Evolutionary conservation across 2,888 invertebrate species (phyloP), one percentile per base, ranked within the genome.

Genomic region (Linnaemya tessellans): DNA sequence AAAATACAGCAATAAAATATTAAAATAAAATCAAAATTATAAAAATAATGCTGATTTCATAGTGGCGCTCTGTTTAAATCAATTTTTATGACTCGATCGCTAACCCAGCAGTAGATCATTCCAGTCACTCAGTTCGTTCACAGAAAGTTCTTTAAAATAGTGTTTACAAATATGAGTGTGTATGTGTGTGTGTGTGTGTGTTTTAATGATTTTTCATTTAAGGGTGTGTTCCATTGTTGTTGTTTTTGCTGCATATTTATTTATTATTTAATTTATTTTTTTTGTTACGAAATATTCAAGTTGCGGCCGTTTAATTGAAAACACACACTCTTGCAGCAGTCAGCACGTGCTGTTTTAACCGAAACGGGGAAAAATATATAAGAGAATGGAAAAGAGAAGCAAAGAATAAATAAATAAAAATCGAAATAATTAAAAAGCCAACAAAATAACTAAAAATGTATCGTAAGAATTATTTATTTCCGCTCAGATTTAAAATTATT

Each of bases 51-150:
- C 62, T 70, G 54, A 78, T 75, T 80, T 85, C 82, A 85, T 85
- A 75, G 85, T 85, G 85, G 85, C 85, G 85, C 82, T 85, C 65
- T 85, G 79, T 85, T n/a, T 80, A 77, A 82, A 77, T 75, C 41
- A 70, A 67, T 74, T 67, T 67, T 73, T 73, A 73, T 58, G 65
- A 64, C 22, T 80, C 71, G 64, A 73, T 22, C 62, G 22, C 54
- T n/a, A 70, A 18, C 11, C 79, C 51, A 22, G 3, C 79, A 35
- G 71, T 71, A 71, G 79, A 79, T 79, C 79, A 54, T 22, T 78
- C 49, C 30, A 30, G 30, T n/a, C 51, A 38, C 41, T 25, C 38
- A 8, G 0, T 22, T 18, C 25, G 13, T 20, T 51, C 30, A 43
- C 54, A n/a, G n/a, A 30, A 41, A 64, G 51, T 65, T 75, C 30